These are phyloP conservation scores for Charina bottae DNA, from an alignment of 2,113 vertebrate species.

Conservation along the genomic window DNA sequence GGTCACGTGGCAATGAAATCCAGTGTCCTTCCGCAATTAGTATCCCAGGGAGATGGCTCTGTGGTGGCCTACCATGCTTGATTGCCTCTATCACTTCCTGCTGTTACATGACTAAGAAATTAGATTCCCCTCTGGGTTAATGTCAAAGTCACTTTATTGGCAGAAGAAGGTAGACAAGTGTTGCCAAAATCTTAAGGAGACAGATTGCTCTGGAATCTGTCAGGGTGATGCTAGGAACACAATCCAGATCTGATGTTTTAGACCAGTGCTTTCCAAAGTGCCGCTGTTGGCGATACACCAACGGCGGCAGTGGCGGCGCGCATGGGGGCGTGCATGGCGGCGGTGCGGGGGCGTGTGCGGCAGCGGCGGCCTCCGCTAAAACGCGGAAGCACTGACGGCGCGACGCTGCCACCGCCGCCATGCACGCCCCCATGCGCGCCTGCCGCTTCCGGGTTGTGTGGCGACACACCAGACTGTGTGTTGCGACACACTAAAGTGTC, in stretches of 20 bases:
- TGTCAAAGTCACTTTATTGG: slow-evolving; percentile 6
- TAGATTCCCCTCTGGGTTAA: slow-evolving; percentile 15
- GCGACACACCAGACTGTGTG: too few species aligned
- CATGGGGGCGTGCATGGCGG: too few species aligned
- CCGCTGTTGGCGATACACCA: too few species aligned
- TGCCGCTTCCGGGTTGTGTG: too few species aligned
- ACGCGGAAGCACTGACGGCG: too few species aligned
- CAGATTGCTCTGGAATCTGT: slow-evolving; percentile 14
- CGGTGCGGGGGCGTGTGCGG: too few species aligned
- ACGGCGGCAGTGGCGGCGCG: too few species aligned
- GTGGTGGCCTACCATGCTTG: neutral
- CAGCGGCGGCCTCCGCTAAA: too few species aligned
- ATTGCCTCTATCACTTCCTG: neutral
- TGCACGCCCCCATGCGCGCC: too few species aligned
- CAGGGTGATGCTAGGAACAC: neutral
- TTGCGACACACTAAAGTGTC: too few species aligned
- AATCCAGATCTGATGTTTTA: neutral
- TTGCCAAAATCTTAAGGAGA: neutral
- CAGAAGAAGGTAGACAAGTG: neutral
- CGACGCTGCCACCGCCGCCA: too few species aligned
- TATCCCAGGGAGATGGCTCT: neutral
- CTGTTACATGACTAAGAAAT: slow-evolving; percentile 7
- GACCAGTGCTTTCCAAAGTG: too few species aligned
- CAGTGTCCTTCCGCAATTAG: neutral
- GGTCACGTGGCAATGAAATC: neutral